A percentile compares a stretch with the other conserved stretches of the same genome.
These are phyloP conservation scores for Nephotettix cincticeps DNA, from an alignment of 1,140 invertebrate species.

Conservation along the genomic window DNA sequence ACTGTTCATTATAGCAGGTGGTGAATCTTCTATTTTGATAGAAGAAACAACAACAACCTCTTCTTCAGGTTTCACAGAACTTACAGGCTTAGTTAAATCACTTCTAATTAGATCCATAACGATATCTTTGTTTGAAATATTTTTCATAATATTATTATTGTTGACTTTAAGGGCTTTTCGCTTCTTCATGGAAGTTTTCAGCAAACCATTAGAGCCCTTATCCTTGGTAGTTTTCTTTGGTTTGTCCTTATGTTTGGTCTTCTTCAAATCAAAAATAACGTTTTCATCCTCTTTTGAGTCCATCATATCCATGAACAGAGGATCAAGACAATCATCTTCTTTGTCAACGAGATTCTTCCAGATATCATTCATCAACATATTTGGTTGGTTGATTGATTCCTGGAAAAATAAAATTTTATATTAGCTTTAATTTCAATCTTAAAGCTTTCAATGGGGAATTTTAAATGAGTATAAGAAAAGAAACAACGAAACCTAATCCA, in stretches of 20 bases:
- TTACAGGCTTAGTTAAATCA: not conserved
- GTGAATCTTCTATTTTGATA: not conserved
- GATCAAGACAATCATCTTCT: not conserved
- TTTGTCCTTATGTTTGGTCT: not conserved
- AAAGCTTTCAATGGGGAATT: too few species aligned
- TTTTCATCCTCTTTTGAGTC: not conserved
- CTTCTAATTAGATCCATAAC: not conserved
- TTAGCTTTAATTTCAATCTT: too few species aligned
- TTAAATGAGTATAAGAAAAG: too few species aligned
- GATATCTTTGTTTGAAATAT: not conserved
- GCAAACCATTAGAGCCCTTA: not conserved
- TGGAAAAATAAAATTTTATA: too few species aligned
- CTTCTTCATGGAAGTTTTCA: not conserved
- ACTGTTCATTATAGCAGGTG: not conserved
- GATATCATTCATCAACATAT: not conserved
- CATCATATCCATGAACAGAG: not conserved
- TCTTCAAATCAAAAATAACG: not conserved
- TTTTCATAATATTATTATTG: not conserved
- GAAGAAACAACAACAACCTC: not conserved
- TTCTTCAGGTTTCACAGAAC: not conserved
- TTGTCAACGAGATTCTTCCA: not conserved
- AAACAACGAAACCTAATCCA: too few species aligned
- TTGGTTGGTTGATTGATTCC: too few species aligned
- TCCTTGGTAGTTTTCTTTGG: not conserved
- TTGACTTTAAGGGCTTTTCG: not conserved